Evolutionary conservation across 2,113 vertebrate species (phyloP).

Genomic region (Catharus minimus): DNA sequence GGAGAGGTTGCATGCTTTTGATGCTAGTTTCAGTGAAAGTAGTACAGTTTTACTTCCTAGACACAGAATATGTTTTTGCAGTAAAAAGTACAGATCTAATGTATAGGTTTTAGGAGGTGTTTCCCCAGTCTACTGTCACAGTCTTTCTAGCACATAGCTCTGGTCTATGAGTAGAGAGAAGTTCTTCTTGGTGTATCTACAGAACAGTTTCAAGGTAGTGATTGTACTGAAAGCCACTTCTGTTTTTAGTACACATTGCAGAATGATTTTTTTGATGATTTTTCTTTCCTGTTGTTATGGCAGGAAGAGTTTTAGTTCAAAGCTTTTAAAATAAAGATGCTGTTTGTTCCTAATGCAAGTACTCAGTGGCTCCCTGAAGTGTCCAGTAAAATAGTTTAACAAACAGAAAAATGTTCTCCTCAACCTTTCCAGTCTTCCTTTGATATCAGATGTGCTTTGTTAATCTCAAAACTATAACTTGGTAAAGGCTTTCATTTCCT

Average conservation of each 20-base stretch:
- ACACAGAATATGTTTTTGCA: neutral
- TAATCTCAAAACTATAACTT: neutral
- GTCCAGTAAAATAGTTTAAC: neutral
- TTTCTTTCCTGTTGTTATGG: neutral
- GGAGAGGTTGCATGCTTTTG: neutral
- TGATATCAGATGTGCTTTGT: neutral
- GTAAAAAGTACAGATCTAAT: neutral
- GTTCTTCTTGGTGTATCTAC: neutral
- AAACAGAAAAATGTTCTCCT: neutral
- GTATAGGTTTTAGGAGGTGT: neutral
- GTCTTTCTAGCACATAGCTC: neutral
- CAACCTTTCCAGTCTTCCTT: neutral
- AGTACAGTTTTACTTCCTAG: neutral
- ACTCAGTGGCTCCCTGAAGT: neutral
- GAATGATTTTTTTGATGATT: neutral
- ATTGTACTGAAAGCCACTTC: neutral
- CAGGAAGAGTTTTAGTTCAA: neutral
- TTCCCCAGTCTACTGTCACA: neutral
- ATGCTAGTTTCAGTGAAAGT: neutral
- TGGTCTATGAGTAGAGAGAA: neutral
- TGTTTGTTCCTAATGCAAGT: neutral
- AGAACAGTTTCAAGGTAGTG: neutral
- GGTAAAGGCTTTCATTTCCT: neutral
- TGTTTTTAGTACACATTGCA: neutral
- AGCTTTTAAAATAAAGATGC: neutral